Percentiles rank a stretch among this genome's conserved stretches.
These are phyloP conservation scores for Pteria penguin DNA, from an alignment of 2,888 invertebrate species.

Conservation along the genomic window DNA sequence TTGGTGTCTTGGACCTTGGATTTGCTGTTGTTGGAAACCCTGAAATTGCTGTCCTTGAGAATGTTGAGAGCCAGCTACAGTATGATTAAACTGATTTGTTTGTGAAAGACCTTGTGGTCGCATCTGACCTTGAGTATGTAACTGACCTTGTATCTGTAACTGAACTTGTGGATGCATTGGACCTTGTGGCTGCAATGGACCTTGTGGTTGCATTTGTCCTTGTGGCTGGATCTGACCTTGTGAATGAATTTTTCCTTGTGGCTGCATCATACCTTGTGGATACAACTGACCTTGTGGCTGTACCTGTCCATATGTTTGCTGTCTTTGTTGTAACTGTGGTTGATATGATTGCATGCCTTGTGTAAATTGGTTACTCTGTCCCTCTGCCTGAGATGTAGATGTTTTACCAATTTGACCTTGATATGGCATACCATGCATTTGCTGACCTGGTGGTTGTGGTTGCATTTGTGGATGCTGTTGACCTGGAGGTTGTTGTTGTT, in stretches of 20 bases:
- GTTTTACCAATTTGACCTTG: too few species aligned
- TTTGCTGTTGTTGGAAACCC: constrained; percentile 18
- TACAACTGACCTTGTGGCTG: constrained; percentile 8
- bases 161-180: too few species aligned
- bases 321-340: too few species aligned
- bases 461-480: constrained; percentile 28
- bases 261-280: constrained; percentile 31
- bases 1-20: background rate
- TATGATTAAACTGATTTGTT: too few species aligned
- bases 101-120: constrained; percentile 82
- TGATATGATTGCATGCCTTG: too few species aligned
- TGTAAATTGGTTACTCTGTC: too few species aligned
- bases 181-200: background rate
- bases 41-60: constrained; percentile 81
- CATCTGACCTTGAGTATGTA: constrained; percentile 9
- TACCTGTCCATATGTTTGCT: constrained; percentile 16
- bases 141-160: constrained; percentile 12
- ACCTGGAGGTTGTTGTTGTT: constrained; percentile 16
- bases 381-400: too few species aligned
- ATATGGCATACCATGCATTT: too few species aligned
- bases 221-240: constrained; percentile 26
- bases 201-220: constrained; percentile 21
- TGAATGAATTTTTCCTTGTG: constrained; percentile 30
- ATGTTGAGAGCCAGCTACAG: constrained; percentile 83
- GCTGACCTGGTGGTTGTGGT: constrained; percentile 35